A percentile compares a stretch with the other conserved stretches of the same genome.
Evolutionary conservation across 2,113 vertebrate species (phyloP).

Genomic region (Asarcornis scutulata): DNA sequence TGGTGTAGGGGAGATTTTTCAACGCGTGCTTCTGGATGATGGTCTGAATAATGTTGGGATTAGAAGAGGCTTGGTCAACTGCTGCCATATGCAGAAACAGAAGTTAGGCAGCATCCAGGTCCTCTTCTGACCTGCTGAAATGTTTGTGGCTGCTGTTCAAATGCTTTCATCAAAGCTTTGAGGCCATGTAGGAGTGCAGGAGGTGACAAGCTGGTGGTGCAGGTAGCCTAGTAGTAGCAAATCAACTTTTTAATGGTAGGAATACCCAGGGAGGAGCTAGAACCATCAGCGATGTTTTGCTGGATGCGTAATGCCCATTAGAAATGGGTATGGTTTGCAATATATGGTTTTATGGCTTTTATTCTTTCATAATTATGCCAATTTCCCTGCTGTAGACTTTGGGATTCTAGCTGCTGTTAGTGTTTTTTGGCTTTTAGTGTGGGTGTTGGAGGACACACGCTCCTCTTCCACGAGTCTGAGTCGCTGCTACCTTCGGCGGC

Average conservation of each 20-base stretch:
- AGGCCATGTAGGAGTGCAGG: not conserved
- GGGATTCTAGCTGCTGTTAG: not conserved
- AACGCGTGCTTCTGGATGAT: not conserved
- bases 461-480: not conserved
- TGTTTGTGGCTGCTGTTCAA: not conserved
- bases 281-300: not conserved
- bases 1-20: not conserved
- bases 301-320: not conserved
- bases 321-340: not conserved
- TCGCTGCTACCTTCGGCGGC: not conserved
- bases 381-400: fast-evolving
- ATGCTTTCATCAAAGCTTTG: not conserved
- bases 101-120: not conserved
- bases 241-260: not conserved
- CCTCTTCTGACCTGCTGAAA: not conserved
- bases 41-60: not conserved
- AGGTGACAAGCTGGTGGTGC: not conserved
- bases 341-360: not conserved
- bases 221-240: not conserved
- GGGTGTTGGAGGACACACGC: not conserved
- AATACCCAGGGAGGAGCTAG: not conserved
- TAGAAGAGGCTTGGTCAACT: not conserved
- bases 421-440: not conserved
- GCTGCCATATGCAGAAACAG: not conserved
- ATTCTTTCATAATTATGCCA: not conserved